Evolutionary conservation across 2,888 invertebrate genomes (phyloP).

Genomic region (Didymodactylos carnosus): DNA sequence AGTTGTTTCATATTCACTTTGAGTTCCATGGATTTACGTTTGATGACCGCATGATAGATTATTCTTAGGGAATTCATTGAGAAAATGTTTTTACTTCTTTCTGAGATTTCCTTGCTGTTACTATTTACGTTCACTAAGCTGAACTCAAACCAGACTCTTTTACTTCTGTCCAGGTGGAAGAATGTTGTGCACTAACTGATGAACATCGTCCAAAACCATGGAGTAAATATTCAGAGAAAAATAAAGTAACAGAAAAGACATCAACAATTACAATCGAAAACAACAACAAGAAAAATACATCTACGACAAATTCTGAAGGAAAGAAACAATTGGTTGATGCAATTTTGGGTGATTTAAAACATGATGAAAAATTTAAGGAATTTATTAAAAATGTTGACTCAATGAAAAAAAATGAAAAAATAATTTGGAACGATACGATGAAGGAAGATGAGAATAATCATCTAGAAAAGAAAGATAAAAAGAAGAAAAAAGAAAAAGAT

Average conservation of each 20-base stretch:
- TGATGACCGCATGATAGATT: too few relatives aligned
- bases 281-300: too few relatives aligned
- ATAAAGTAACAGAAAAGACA: constrained; percentile 18
- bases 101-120: not conserved
- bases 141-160: too few relatives aligned
- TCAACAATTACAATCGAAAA: constrained; percentile 16
- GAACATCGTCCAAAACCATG: constrained; percentile 60
- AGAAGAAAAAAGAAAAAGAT: not conserved
- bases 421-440: constrained; percentile 38
- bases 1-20: constrained; percentile 4
- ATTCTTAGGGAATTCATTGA: too few relatives aligned
- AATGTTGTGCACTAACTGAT: constrained; percentile 24
- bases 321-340: constrained; percentile 12
- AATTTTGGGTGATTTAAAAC: constrained; percentile 17
- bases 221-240: constrained; percentile 72
- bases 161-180: constrained; percentile 47
- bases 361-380: constrained; percentile 50
- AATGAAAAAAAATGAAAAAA: constrained; percentile 23
- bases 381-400: constrained; percentile 60
- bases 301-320: constrained; percentile 2
- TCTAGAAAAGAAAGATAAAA: constrained; percentile 25
- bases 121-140: constrained; percentile 4
- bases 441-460: constrained; percentile 51
- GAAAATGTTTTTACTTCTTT: too few relatives aligned
- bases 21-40: too few relatives aligned